Conservation (phyloP, 2,888 invertebrate genomes). For the Diarsia dahlii region DNA sequence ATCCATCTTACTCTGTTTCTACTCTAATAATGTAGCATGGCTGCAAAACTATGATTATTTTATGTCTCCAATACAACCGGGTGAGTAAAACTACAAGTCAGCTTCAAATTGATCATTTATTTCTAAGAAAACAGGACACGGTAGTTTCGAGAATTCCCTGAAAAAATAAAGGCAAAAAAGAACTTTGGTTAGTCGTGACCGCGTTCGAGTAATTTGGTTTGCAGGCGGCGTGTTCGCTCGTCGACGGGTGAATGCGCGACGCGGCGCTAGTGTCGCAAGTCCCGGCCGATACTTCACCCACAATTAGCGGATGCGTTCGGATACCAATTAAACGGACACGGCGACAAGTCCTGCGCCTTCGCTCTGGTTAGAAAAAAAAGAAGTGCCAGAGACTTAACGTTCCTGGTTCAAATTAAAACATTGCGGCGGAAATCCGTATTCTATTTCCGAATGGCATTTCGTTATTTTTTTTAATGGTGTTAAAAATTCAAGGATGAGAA, state of each 20-base stretch:
- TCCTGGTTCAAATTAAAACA: constrained; percentile 49
- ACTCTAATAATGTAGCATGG: background rate
- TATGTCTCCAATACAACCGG: background rate
- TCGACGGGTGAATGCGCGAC: constrained; percentile 81
- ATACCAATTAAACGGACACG: constrained; percentile 81
- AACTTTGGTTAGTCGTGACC: constrained; percentile 68
- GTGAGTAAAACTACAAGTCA: constrained; percentile 7
- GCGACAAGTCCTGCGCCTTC: constrained; percentile 64
- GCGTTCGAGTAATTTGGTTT: constrained; percentile 75
- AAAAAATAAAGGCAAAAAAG: constrained; percentile 61
- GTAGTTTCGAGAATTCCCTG: constrained; percentile 45
- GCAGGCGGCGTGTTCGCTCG: constrained; percentile 67
- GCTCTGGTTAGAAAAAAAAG: constrained; percentile 54
- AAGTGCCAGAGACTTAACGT: constrained; percentile 29
- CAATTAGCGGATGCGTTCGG: constrained; percentile 81
- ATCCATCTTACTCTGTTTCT: background rate
- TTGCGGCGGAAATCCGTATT: constrained; percentile 14
- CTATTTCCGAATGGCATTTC: constrained; percentile 22
- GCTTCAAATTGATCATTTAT: constrained; percentile 32
- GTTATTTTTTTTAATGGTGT: background rate
- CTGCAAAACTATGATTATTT: background rate
- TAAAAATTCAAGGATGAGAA: background rate
- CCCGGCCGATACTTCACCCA: constrained; percentile 72
- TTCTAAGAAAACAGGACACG: constrained; percentile 40
- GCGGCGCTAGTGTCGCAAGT: constrained; percentile 75